Conservation (phyloP, 2,797 vertebrate genomes). For the Gadopsis bispinosus region DNA sequence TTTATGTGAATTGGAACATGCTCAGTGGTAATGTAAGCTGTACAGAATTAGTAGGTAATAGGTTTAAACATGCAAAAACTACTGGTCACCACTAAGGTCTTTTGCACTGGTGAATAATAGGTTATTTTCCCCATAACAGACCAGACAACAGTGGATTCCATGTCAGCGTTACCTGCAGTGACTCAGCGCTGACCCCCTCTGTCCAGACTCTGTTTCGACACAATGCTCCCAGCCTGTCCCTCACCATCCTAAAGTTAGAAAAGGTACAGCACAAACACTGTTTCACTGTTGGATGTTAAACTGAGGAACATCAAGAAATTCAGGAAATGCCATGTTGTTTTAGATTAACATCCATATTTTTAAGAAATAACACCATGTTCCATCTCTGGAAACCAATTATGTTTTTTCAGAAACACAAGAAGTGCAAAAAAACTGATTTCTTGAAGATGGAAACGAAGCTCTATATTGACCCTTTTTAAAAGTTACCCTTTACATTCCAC, state of each 20-base stretch:
- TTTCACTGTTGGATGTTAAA: background rate
- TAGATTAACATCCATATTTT: too few relatives aligned
- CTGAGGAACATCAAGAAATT: background rate
- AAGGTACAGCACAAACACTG: constrained; percentile 83
- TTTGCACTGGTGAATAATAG: background rate
- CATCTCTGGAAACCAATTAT: background rate
- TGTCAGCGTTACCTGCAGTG: constrained; percentile 88
- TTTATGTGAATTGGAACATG: background rate
- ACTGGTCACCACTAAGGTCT: background rate
- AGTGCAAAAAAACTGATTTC: background rate
- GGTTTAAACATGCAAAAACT: background rate
- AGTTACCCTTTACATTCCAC: background rate
- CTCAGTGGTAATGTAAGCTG: background rate
- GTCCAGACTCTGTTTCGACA: constrained; percentile 86
- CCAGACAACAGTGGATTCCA: constrained; percentile 79
- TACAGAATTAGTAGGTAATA: background rate
- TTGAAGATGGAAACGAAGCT: background rate
- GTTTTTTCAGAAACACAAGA: background rate
- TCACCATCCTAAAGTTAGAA: constrained; percentile 87
- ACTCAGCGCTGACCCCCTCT: constrained; percentile 86
- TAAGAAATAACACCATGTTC: background rate
- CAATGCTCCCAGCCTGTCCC: constrained; percentile 77
- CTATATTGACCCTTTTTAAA: background rate
- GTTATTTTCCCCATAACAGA: constrained; percentile 71
- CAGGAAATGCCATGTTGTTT: background rate